phyloP scores from a whole-genome alignment of 1,140 invertebrate species.

The Drosophila sp. region DNA sequence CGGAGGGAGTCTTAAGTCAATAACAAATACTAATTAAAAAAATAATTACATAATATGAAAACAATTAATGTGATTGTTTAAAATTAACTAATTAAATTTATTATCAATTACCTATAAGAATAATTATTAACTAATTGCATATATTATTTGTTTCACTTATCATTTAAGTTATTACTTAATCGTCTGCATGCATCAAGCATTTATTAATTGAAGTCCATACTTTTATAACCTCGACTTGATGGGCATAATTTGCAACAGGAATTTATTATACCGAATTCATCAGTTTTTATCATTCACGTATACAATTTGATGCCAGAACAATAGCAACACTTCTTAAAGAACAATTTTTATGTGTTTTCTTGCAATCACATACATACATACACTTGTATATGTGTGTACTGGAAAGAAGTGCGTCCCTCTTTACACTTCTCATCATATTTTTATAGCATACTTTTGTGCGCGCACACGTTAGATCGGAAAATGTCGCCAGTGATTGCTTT shows the following conservation, averaged over 20 bases:
- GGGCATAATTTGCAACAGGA: conserved; percentile 13
- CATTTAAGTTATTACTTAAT: too few species aligned
- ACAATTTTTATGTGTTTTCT: conserved; percentile 48
- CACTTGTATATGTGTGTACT: conserved; percentile 11
- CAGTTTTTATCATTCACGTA: conserved; percentile 22
- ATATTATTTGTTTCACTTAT: too few species aligned
- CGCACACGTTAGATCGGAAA: conserved; percentile 67
- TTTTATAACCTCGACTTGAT: conserved; percentile 5
- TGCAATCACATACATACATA: neutral
- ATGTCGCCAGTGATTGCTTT: conserved; percentile 78
- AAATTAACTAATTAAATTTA: too few species aligned
- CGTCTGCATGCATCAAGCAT: too few species aligned
- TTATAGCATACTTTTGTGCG: conserved; percentile 76
- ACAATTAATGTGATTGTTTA: too few species aligned
- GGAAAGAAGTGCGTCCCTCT: conserved; percentile 41
- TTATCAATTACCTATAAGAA: too few species aligned
- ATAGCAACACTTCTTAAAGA: conserved; percentile 49
- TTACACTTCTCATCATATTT: conserved; percentile 68
- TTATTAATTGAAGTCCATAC: neutral
- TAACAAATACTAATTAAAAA: too few species aligned
- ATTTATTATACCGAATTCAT: conserved; percentile 5
- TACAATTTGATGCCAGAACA: conserved; percentile 20
- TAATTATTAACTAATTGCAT: too few species aligned
- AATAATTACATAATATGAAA: too few species aligned
- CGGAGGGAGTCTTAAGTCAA: too few species aligned